Conservation (phyloP, 2,888 invertebrate species). For the Dicranocentrus wangi region DNA sequence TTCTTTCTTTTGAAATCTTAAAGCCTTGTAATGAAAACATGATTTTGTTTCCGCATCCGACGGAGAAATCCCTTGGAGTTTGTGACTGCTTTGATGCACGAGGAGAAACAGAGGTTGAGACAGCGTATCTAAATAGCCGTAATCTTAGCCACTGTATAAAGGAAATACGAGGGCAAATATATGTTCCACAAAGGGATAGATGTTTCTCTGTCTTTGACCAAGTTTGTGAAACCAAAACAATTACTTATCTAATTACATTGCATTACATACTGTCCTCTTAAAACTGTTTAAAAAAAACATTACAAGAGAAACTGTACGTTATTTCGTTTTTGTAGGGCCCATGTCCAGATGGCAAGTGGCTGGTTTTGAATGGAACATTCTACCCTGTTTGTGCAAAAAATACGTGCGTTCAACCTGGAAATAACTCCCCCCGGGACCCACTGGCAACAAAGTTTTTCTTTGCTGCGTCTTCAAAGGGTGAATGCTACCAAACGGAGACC, state of each 20-base stretch:
- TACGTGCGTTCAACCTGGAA: constrained; percentile 24
- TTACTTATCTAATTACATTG: constrained; percentile 6
- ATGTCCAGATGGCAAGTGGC: constrained; percentile 64
- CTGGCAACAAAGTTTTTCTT: constrained; percentile 50
- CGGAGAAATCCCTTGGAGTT: constrained; percentile 49
- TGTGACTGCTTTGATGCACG: constrained; percentile 68
- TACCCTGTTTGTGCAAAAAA: constrained; percentile 65
- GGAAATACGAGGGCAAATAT: constrained; percentile 61
- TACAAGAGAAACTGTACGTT: too few relatives aligned
- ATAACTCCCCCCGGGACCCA: constrained; percentile 31
- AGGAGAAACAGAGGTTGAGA: constrained; percentile 59
- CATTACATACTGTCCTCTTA: neutral
- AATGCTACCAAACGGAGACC: constrained; percentile 60
- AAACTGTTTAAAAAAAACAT: neutral
- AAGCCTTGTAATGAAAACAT: constrained; percentile 57
- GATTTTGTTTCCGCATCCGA: constrained; percentile 55
- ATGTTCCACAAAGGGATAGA: constrained; percentile 62
- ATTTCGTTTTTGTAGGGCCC: constrained; percentile 59
- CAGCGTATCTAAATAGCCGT: constrained; percentile 36
- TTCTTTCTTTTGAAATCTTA: neutral
- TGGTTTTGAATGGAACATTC: constrained; percentile 61
- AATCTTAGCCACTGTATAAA: constrained; percentile 55
- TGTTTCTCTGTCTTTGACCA: constrained; percentile 68
- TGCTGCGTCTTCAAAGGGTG: constrained; percentile 31
- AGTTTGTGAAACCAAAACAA: constrained; percentile 27